Evolutionary conservation across 2,797 vertebrate genomes (phyloP), one percentile per base, ranked within the genome.

Genomic region (Liasis olivaceus): DNA sequence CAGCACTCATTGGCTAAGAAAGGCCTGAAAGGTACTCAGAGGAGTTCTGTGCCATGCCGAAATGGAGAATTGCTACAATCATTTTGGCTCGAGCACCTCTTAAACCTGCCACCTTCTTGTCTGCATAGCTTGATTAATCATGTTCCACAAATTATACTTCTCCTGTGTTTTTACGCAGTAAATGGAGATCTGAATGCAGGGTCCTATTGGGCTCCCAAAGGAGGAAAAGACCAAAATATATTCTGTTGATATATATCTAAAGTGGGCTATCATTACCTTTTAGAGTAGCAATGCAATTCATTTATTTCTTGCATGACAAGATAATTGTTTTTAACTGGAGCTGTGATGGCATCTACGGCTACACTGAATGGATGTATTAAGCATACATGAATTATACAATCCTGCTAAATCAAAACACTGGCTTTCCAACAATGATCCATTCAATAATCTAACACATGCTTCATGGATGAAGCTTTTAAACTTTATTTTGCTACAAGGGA

Each of bases 131-230:
- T 47, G 36, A 5, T 84, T 58, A 20, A 85, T 89, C 13, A 3
- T 90, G 58, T 66, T 64, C 20, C 59, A 42, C n/a, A 69, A 2
- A 24, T 24, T 56, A 2, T 14, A 89, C 13, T 64, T 92, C 22
- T 85, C 42, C 66, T 91, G n/a, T 2, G 36, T 84, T n/a, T 60
- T 24, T 62, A 85, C 4, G 81, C 15, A 9, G n/a, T 0, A 42
- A 85, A 20, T 62, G 26, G 36, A 91, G 89, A 93, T 92, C 58
- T 47, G 31, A 51, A 87, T 92, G 88, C 62, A 63, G 14, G 12
- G 17, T 77, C 4, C 84, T 90, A 42, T 85, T 85, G 90, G 54
- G 59, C 22, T 87, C 36, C 36, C 13, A 87, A 1, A 0, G 59
- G 2, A 26, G 22, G 26, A 63, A 47, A 60, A 89, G 6, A 47